Base-by-base conservation (phyloP, 2,113 vertebrate species). In the Megaceryle maxima region DNA sequence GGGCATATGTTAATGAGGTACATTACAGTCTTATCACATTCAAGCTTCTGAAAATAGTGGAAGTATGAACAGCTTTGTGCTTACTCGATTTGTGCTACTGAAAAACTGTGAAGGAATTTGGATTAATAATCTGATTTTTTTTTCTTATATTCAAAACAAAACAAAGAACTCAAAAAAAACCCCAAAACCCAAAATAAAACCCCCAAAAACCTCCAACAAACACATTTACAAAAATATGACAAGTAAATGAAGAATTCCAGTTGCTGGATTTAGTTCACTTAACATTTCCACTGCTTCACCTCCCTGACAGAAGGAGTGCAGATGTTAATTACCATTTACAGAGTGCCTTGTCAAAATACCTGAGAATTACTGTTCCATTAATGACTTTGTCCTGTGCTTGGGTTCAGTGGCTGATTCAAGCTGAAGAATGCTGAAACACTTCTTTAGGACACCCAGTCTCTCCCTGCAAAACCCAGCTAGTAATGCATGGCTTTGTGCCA, bases 261-360 rank as follows among this genome's bases (percentile, higher is more conserved):
- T 75, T 91, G 11, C 16, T 3, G 4, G 37, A 51, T 85, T 89
- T 88, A 55, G 18, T 60, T 95, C 59, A 10, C 10, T 75, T 95
- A 93, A 88, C 31, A 74, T 89, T 96, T 96, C 83, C 60, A 83
- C 46, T 31, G 28, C 80, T 91, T 96, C 39, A 74, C 10, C 13
- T 89, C 21, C 17, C 20, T 75, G 66, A 92, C 79, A 93, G 67
- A 57, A 94, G 20, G 7, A 7, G 69, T 55, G 14, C 20, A 95
- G 78, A 88, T 95, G 72, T 95, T 97, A 96, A 97, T 96, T 94
- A 69, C 28, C 2, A 8, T 94, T 92, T 59, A 84, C 12, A 89
- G n/a, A 96, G 90, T 43, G 33, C 35, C 83, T 87, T 67, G 20
- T 90, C 75, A 80, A 96, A 92, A 90, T 72, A 96, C 28, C n/a